Percentiles rank a stretch among this genome's conserved stretches.
phyloP scores from a whole-genome alignment of 1,140 invertebrate genomes.

The Mizuhopecten yessoensis region DNA sequence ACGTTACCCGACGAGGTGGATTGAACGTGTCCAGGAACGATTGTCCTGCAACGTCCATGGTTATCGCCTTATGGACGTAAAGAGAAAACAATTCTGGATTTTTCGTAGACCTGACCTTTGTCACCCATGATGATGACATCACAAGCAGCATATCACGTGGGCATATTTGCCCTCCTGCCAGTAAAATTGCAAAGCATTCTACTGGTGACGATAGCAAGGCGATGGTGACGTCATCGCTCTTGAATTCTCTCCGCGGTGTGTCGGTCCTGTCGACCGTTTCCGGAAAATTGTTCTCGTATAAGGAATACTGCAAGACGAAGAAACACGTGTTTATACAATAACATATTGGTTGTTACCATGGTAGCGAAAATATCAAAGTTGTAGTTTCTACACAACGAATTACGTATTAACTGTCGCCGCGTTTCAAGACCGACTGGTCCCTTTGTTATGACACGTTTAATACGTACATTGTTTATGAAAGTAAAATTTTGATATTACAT shows the following conservation, averaged over 20 bases:
- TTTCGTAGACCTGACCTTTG: constrained; percentile 42
- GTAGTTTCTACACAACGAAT: no score
- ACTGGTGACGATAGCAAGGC: constrained; percentile 65
- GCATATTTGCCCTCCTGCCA: constrained; percentile 63
- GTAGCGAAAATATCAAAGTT: no score
- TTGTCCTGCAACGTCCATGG: constrained; percentile 58
- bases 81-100: constrained; percentile 53
- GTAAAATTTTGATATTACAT: no score
- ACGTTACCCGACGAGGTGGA: constrained; percentile 64
- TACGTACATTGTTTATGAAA: no score
- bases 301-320: constrained; percentile 45
- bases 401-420: no score
- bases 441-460: no score
- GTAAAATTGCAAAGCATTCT: constrained; percentile 63
- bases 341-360: no score
- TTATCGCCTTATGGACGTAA: constrained; percentile 65
- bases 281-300: constrained; percentile 79
- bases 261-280: constrained; percentile 54
- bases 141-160: constrained; percentile 66
- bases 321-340: no score
- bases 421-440: no score
- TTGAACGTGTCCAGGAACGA: constrained; percentile 66
- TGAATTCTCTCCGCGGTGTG: background rate
- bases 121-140: constrained; percentile 62
- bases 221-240: constrained; percentile 51